phyloP scores from a whole-genome alignment of 2,888 invertebrate genomes.

The Catocala fraxini region DNA sequence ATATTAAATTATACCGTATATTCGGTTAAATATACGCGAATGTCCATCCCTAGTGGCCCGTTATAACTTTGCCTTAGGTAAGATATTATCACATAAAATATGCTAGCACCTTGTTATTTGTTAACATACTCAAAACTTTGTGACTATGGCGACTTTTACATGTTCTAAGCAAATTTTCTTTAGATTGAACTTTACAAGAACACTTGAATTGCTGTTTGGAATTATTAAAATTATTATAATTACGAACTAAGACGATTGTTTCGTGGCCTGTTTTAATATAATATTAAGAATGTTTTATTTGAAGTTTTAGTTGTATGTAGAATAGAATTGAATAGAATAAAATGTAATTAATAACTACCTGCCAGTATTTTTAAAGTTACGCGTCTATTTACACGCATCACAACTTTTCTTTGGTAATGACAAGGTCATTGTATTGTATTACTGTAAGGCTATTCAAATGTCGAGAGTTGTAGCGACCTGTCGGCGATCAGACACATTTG shows the following conservation, averaged over 20 bases:
- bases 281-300: not conserved
- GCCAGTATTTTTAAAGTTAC: too few species aligned
- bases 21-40: slow-evolving; percentile 27
- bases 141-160: slow-evolving; percentile 8
- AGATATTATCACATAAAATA: slow-evolving; percentile 31
- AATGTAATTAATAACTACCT: too few species aligned
- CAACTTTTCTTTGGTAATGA: too few species aligned
- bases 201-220: slow-evolving; percentile 1
- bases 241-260: not conserved
- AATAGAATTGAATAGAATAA: too few species aligned
- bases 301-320: too few species aligned
- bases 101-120: slow-evolving; percentile 25
- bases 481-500: too few species aligned
- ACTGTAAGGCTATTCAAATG: too few species aligned
- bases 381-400: too few species aligned
- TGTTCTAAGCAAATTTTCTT: slow-evolving; percentile 5
- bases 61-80: slow-evolving; percentile 36
- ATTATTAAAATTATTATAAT: slow-evolving; percentile 5
- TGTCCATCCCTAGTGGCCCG: slow-evolving; percentile 40
- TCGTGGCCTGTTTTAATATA: not conserved
- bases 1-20: slow-evolving; percentile 31
- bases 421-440: too few species aligned
- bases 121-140: slow-evolving; percentile 18
- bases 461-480: too few species aligned
- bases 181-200: slow-evolving; percentile 11